Percentiles rank a stretch among this genome's conserved stretches.
phyloP scores from a whole-genome alignment of 2,113 vertebrate genomes.

The Tichodroma muraria region DNA sequence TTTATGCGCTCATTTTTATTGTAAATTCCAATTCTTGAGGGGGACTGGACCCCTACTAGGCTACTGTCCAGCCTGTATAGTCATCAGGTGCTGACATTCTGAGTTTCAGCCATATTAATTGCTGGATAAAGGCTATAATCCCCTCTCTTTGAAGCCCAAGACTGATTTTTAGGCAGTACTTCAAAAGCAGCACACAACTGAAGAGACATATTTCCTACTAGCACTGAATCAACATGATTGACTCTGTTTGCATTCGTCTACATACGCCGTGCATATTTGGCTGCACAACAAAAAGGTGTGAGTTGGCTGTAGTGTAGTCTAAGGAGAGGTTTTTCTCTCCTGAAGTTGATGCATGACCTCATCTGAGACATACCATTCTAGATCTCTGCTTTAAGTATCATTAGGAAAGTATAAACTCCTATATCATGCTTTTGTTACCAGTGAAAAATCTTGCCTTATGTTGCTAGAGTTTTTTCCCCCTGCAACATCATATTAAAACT shows the following conservation, averaged over 20 bases:
- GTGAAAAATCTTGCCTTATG: constrained; percentile 2
- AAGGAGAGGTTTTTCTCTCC: constrained; percentile 57
- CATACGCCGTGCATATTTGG: constrained; percentile 73
- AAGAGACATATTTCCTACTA: constrained; percentile 74
- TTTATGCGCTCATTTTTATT: constrained; percentile 65
- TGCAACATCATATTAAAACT: constrained; percentile 41
- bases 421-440: constrained; percentile 38
- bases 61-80: constrained; percentile 78
- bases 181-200: constrained; percentile 78
- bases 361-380: constrained; percentile 55
- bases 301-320: constrained; percentile 66
- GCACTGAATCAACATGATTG: constrained; percentile 75
- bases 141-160: constrained; percentile 89
- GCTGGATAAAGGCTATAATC: constrained; percentile 94
- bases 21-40: constrained; percentile 76
- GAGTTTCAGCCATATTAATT: constrained; percentile 95
- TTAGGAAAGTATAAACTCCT: constrained; percentile 61
- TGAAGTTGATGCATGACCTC: constrained; percentile 68
- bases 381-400: constrained; percentile 65
- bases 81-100: constrained; percentile 87
- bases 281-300: constrained; percentile 69
- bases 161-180: constrained; percentile 88
- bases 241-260: constrained; percentile 71
- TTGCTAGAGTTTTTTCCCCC: background rate
- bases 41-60: constrained; percentile 79